These are phyloP conservation scores for Acipenser ruthenus DNA, from an alignment of 2,797 vertebrate genomes.

Conservation along the genomic window DNA sequence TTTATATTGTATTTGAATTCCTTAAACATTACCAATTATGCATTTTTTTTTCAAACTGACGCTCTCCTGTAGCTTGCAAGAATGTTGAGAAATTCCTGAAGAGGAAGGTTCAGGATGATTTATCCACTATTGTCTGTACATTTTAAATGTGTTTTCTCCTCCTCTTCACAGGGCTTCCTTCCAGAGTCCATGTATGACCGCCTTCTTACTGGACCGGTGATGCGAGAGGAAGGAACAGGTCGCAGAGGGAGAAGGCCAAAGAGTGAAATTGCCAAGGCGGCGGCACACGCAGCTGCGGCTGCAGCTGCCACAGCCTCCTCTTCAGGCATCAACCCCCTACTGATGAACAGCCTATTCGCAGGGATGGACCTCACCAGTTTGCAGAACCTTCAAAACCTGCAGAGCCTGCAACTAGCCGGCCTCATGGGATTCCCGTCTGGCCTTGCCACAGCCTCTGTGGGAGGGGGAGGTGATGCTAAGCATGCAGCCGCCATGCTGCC, in stretches of 20 bases:
- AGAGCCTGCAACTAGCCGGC: conserved; percentile 91
- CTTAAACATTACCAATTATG: too few relatives aligned
- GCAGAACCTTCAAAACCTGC: conserved; percentile 85
- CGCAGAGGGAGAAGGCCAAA: conserved; percentile 90
- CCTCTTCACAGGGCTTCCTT: conserved; percentile 79
- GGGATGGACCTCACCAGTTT: conserved; percentile 95
- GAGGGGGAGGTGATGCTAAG: conserved; percentile 74
- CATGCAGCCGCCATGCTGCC: conserved; percentile 75
- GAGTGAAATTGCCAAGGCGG: conserved; percentile 88
- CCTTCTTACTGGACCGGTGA: conserved; percentile 90
- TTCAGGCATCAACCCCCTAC: conserved; percentile 88
- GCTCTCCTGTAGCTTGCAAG: too few relatives aligned
- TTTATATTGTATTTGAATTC: too few relatives aligned
- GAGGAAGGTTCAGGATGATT: too few relatives aligned
- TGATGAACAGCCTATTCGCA: conserved; percentile 93
- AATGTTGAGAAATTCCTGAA: too few relatives aligned
- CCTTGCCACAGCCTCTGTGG: conserved; percentile 45
- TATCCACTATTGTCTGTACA: neutral
- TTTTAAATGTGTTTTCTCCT: conserved; percentile 3
- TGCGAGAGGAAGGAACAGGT: conserved; percentile 88
- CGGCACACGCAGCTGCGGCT: conserved; percentile 63
- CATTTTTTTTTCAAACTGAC: too few relatives aligned
- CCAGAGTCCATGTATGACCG: conserved; percentile 98
- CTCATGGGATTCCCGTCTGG: conserved; percentile 93
- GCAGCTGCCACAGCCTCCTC: conserved; percentile 43